Evolutionary conservation across 2,113 vertebrate genomes (phyloP).

Genomic region (Elephas maximus): DNA sequence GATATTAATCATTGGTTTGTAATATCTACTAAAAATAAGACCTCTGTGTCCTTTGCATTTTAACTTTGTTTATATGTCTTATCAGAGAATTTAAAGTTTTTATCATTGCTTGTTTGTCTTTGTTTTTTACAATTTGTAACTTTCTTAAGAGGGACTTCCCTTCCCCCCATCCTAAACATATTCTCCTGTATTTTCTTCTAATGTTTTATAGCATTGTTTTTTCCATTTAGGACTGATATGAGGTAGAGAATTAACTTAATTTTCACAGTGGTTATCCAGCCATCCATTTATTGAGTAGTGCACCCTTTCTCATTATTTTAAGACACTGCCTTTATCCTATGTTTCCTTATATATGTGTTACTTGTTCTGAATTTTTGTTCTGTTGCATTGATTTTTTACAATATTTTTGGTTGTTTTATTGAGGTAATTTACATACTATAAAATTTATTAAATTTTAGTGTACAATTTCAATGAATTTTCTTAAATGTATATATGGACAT

Average conservation of each 20-base stretch:
- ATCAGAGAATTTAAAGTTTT: neutral
- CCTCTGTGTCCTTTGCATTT: constrained; percentile 12
- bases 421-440: neutral
- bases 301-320: neutral
- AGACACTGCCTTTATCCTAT: neutral
- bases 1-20: neutral
- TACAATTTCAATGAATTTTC: neutral
- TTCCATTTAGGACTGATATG: neutral
- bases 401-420: neutral
- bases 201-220: neutral
- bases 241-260: neutral
- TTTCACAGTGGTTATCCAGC: neutral
- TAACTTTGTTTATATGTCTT: neutral
- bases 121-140: neutral
- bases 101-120: neutral
- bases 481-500: neutral
- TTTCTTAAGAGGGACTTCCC: neutral
- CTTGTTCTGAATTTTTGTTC: neutral
- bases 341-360: neutral
- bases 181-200: neutral
- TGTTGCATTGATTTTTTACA: neutral
- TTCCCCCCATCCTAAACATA: neutral
- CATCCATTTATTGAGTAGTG: neutral
- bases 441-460: neutral
- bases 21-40: neutral